Percentiles rank a stretch among this genome's conserved stretches.
Conservation (phyloP, 2,888 invertebrate species). For the Dioctria linearis region DNA sequence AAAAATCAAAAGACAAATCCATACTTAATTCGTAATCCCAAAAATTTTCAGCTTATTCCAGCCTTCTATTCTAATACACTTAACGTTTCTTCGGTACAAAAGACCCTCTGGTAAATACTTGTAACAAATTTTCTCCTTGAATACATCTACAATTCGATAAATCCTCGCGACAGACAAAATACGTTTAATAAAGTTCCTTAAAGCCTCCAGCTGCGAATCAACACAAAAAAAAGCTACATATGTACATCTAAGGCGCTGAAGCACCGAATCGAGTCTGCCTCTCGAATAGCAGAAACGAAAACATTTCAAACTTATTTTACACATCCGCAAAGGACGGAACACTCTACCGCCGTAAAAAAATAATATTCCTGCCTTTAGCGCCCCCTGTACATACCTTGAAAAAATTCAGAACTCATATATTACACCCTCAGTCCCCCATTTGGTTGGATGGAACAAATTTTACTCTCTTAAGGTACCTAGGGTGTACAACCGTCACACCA, state of each 20-base stretch:
- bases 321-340: slow-evolving; percentile 33
- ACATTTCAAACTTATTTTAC: slow-evolving; percentile 40
- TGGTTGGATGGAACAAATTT: neutral
- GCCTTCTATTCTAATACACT: slow-evolving; percentile 29
- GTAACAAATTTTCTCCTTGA: slow-evolving; percentile 45
- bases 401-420: slow-evolving; percentile 23
- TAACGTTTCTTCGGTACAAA: slow-evolving; percentile 13
- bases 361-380: slow-evolving; percentile 23
- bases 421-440: neutral
- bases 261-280: neutral
- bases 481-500: neutral
- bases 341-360: slow-evolving; percentile 29
- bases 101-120: slow-evolving; percentile 25
- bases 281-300: slow-evolving; percentile 11
- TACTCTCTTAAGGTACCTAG: slow-evolving; percentile 7
- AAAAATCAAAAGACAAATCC: neutral
- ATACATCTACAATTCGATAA: slow-evolving; percentile 46
- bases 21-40: slow-evolving; percentile 28
- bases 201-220: slow-evolving; percentile 39
- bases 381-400: slow-evolving; percentile 7
- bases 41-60: slow-evolving; percentile 43
- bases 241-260: no score
- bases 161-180: slow-evolving; percentile 45
- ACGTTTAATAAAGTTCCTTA: slow-evolving; percentile 49
- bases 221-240: slow-evolving; percentile 19